Base-by-base conservation (phyloP, 2,888 invertebrate species). In the Platycheirus albimanus region DNA sequence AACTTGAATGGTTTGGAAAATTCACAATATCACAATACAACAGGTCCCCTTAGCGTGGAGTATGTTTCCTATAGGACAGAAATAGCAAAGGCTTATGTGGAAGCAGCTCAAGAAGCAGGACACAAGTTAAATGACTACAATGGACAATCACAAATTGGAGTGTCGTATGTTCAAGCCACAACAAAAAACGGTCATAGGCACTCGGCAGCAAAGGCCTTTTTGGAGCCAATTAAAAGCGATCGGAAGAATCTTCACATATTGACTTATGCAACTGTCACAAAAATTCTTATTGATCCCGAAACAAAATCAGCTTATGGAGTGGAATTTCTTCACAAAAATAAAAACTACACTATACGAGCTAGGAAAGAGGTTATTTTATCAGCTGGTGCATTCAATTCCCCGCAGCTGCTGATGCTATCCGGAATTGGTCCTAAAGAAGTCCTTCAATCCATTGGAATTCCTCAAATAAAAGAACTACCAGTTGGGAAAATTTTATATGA, bases 351-450 rank as follows among this genome's bases (percentile, higher is more conserved):
- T 6, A 93, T 93, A 0, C 90, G 88, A 51, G 96, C 95, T 0
- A 92, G 91, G 79, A 96, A 95, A 88, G 97, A 97, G 91, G 94
- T 98, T 0, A 95, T 98, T 69, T 87, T 98, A 13, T 95, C 96
- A n/a, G 96, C 96, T 1, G 98, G 98, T 0, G 93, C 97, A 1
- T 95, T 98, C 84, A 96, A 96, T 87, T 95, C 97, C 0, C 97
- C 98, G 0, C 98, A 98, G 89, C 89, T 98, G 2, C 92, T 98
- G 5, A 96, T 98, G 96, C 90, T 98, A 6, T 97, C 97, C 5
- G 97, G 97, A 0, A 88, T 93, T 8, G 93, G 93, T 1, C 93
- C 93, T 0, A 90, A 87, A 76, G 88, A 93, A 43, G 92, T 94
- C 86, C 89, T 94, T 1, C 87, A 89, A 17, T 90, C 91, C 1